Evolutionary conservation across 1,140 invertebrate genomes (phyloP).

Genomic region (Trichogramma pretiosum): DNA sequence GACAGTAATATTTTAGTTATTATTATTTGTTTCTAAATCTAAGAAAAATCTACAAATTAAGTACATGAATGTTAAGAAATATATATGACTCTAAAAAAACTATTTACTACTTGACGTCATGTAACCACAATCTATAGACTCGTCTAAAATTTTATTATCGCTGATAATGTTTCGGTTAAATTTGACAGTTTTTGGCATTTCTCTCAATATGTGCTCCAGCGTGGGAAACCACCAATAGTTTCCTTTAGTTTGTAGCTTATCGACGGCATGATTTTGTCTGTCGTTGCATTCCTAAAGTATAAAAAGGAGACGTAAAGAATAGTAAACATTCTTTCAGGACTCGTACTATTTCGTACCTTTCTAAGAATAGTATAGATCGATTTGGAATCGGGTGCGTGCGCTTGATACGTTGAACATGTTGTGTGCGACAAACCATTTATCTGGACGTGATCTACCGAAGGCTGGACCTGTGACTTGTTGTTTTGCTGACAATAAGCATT

Average conservation of each 20-base stretch:
- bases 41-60: slow-evolving; percentile 12
- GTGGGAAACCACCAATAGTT: slow-evolving; percentile 25
- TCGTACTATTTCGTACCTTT: slow-evolving; percentile 10
- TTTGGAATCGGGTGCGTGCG: no score
- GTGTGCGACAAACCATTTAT: neutral
- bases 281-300: slow-evolving; percentile 25
- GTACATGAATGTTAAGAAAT: slow-evolving; percentile 10
- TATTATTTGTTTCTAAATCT: no score
- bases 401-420: no score
- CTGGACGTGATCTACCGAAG: neutral
- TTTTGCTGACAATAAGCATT: neutral
- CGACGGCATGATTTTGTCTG: neutral
- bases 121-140: slow-evolving; percentile 31
- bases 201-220: slow-evolving; percentile 26
- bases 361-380: slow-evolving; percentile 8
- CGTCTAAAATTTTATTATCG: slow-evolving; percentile 15
- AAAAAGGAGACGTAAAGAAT: no score
- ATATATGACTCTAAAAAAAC: neutral
- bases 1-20: no score
- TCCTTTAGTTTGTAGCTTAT: slow-evolving; percentile 15
- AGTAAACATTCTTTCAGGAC: no score
- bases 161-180: slow-evolving; percentile 14
- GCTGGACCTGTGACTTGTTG: no score
- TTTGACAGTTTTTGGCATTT: slow-evolving; percentile 19
- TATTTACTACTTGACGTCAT: slow-evolving; percentile 34